Evolutionary conservation across 2,113 vertebrate species (phyloP).

Genomic region (Acrocephalus kingi): DNA sequence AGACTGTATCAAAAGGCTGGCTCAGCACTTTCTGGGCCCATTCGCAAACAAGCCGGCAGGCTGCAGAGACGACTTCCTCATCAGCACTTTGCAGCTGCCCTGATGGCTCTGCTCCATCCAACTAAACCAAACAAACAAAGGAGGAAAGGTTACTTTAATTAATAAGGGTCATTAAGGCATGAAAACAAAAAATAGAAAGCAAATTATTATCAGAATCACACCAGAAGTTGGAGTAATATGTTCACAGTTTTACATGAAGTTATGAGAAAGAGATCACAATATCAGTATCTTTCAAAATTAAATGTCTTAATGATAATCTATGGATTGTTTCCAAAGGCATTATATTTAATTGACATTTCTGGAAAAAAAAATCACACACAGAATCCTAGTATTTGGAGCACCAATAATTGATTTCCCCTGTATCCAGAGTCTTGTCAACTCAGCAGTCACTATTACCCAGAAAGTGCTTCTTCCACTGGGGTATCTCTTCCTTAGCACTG

Average conservation of each 20-base stretch:
- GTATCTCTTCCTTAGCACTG: not conserved
- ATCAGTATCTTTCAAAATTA: not conserved
- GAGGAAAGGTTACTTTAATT: not conserved
- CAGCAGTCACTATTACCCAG: not conserved
- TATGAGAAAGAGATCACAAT: not conserved
- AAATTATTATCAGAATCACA: not conserved
- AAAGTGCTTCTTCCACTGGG: not conserved
- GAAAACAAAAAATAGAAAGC: not conserved
- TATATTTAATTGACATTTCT: not conserved
- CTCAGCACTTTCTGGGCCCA: conserved; percentile 99
- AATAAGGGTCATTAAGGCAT: not conserved
- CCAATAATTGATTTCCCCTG: not conserved
- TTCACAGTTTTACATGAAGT: not conserved
- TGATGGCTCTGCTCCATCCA: conserved; percentile 85
- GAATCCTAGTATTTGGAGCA: not conserved
- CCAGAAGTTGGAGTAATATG: not conserved
- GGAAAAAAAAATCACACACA: not conserved
- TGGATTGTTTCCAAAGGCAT: not conserved
- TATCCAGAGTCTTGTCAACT: not conserved
- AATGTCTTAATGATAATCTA: not conserved
- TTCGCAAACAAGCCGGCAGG: conserved; percentile 95
- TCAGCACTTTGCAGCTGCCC: conserved; percentile 87
- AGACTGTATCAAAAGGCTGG: conserved; percentile 92
- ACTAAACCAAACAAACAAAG: conserved; percentile 73
- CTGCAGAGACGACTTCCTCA: conserved; percentile 91